Conservation (phyloP, 2,888 invertebrate species). For the Tenthredo amoena region DNA sequence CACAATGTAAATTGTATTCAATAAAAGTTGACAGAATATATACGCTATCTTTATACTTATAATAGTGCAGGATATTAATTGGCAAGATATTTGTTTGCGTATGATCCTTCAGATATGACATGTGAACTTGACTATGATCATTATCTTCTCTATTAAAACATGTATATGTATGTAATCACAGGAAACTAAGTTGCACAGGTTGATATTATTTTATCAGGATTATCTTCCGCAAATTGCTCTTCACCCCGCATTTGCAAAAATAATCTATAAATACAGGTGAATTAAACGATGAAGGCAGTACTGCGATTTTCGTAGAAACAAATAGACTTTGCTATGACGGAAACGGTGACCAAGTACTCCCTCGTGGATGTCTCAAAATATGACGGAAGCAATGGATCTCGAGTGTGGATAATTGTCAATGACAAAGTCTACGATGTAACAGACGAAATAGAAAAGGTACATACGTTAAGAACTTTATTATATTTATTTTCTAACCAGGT, state of each 20-base stretch:
- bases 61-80: too few relatives aligned
- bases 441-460: constrained; percentile 81
- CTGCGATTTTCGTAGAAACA: not conserved
- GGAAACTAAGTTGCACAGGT: not conserved
- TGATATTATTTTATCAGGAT: not conserved
- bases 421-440: constrained; percentile 86
- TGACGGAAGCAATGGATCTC: constrained; percentile 81
- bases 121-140: too few relatives aligned
- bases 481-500: not conserved
- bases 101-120: too few relatives aligned
- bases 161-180: not conserved
- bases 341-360: constrained; percentile 70
- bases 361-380: constrained; percentile 81
- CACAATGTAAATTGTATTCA: not conserved
- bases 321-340: constrained; percentile 15
- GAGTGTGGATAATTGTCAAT: constrained; percentile 84
- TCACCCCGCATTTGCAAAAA: not conserved
- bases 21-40: not conserved
- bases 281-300: not conserved
- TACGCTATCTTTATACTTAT: not conserved
- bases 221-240: not conserved
- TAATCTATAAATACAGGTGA: not conserved
- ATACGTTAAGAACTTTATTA: not conserved
- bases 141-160: too few relatives aligned
- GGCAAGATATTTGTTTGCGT: too few relatives aligned